These are phyloP conservation scores for Epinotia brunnichana DNA, from an alignment of 2,888 invertebrate species.

Conservation along the genomic window DNA sequence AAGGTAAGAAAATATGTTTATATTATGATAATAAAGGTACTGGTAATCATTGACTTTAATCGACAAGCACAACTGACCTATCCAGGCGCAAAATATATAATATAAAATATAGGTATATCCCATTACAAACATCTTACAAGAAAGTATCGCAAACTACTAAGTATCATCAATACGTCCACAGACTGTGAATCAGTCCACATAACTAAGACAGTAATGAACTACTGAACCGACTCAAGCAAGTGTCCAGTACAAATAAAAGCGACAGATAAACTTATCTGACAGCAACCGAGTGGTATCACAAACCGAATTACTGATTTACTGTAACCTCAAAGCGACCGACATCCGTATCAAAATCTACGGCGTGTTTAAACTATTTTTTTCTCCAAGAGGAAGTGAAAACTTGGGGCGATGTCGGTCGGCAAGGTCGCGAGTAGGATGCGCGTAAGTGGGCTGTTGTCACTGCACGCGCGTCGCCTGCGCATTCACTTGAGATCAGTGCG, in stretches of 20 bases:
- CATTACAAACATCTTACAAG: neutral
- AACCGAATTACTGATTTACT: conserved; percentile 24
- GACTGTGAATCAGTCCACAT: neutral
- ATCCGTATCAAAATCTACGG: conserved; percentile 50
- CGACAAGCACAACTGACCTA: no score
- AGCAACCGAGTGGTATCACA: conserved; percentile 10
- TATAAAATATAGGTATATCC: neutral
- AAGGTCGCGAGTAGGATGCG: conserved; percentile 81
- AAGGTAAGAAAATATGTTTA: no score
- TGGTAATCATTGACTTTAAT: no score
- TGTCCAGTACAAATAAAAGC: conserved; percentile 27
- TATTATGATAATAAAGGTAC: no score
- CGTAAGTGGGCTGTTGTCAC: conserved; percentile 72
- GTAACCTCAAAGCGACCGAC: conserved; percentile 38
- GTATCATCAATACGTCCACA: neutral
- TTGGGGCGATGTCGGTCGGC: conserved; percentile 74
- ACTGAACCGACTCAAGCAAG: conserved; percentile 7
- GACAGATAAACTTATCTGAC: conserved; percentile 28
- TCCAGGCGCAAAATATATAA: neutral
- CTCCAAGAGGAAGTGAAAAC: conserved; percentile 77
- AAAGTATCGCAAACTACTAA: neutral
- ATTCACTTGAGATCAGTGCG: conserved; percentile 50
- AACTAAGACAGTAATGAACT: neutral
- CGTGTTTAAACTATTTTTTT: conserved; percentile 47
- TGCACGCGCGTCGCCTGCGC: conserved; percentile 47